Percentiles rank a stretch among this genome's conserved stretches.
Conservation (phyloP, 2,888 invertebrate genomes). For the Trachelus stipa region DNA sequence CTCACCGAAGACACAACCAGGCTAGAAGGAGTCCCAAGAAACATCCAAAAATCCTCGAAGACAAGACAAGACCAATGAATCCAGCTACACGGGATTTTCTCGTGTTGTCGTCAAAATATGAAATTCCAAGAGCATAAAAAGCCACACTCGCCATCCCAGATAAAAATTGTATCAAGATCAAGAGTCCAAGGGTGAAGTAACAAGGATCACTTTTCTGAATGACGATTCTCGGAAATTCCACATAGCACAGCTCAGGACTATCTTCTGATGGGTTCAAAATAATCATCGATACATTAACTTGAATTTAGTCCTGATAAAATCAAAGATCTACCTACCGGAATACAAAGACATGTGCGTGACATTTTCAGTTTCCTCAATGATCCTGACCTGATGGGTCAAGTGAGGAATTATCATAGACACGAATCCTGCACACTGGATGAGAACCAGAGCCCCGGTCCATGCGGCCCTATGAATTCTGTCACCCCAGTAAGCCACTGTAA, state of each 20-base stretch:
- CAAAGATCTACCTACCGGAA: conserved; percentile 44
- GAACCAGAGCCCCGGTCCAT: conserved; percentile 71
- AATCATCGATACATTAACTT: not conserved
- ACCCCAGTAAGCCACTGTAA: conserved; percentile 72
- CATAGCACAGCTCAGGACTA: conserved; percentile 46
- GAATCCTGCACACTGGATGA: conserved; percentile 69
- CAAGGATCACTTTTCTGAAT: conserved; percentile 43
- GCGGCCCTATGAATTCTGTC: conserved; percentile 71
- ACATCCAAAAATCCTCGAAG: conserved; percentile 51
- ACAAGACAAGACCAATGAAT: conserved; percentile 48
- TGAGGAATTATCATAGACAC: conserved; percentile 70
- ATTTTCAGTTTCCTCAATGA: conserved; percentile 47
- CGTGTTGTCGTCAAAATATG: conserved; percentile 74
- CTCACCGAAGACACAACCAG: conserved; percentile 57
- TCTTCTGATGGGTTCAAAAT: conserved; percentile 41
- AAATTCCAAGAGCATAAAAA: conserved; percentile 71
- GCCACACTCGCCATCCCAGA: conserved; percentile 68
- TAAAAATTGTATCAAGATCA: conserved; percentile 68
- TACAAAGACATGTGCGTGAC: conserved; percentile 51
- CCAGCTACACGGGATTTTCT: conserved; percentile 68
- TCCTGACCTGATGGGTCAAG: conserved; percentile 61
- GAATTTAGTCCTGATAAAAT: not conserved
- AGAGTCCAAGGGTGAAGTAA: conserved; percentile 64
- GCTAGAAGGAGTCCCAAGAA: conserved; percentile 54
- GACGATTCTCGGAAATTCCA: conserved; percentile 38